Percentiles rank a stretch among this genome's conserved stretches.
phyloP scores from a whole-genome alignment of 1,140 invertebrate genomes.

The Hypsibius dujardini region DNA sequence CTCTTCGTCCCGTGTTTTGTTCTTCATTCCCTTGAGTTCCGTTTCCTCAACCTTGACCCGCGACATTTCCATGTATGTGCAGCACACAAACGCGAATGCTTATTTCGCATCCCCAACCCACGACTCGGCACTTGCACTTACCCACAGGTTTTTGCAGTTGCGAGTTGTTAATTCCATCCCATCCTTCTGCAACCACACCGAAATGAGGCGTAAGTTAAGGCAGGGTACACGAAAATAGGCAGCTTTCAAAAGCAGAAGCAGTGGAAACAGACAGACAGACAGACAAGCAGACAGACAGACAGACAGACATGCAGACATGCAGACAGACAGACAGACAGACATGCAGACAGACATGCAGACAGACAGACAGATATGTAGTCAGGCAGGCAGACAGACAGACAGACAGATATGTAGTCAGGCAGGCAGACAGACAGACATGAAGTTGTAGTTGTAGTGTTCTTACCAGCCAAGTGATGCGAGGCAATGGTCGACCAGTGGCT shows the following conservation, averaged over 20 bases:
- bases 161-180: slow-evolving; percentile 58
- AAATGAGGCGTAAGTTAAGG: no score
- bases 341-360: no score
- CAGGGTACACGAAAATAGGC: no score
- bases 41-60: slow-evolving; percentile 59
- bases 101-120: neutral
- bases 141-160: slow-evolving; percentile 65
- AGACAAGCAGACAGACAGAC: no score
- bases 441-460: slow-evolving; percentile 71
- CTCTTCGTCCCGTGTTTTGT: neutral
- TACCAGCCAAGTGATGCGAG: slow-evolving; percentile 70
- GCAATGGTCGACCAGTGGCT: slow-evolving; percentile 57
- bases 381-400: no score
- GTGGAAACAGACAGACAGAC: no score
- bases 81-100: neutral
- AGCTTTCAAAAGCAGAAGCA: no score
- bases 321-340: no score
- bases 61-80: slow-evolving; percentile 14
- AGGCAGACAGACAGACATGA: slow-evolving; percentile 35
- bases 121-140: slow-evolving; percentile 35
- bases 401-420: no score
- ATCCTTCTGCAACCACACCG: slow-evolving; percentile 42
- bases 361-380: no score
- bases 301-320: no score
- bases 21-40: slow-evolving; percentile 54